Conservation (phyloP, 2,888 invertebrate species). For the Scaeva pyrastri region DNA sequence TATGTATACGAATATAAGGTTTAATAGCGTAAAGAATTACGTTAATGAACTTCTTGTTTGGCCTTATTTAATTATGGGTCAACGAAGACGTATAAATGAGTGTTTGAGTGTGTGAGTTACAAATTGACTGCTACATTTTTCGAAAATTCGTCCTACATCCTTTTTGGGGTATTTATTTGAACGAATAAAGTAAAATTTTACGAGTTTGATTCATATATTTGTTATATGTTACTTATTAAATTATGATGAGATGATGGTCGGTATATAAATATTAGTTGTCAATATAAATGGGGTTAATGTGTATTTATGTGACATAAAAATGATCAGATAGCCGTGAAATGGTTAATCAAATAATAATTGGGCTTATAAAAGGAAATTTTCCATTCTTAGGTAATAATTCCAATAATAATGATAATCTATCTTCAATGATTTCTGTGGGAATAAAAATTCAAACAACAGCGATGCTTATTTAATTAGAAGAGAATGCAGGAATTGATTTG, state of each 20-base stretch:
- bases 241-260: not conserved
- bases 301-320: not conserved
- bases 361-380: not conserved
- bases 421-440: no score
- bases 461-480: no score
- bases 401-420: no score
- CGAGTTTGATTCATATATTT: constrained; percentile 21
- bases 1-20: constrained; percentile 39
- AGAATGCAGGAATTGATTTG: no score
- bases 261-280: not conserved
- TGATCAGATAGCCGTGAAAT: no score
- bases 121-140: constrained; percentile 52
- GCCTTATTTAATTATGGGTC: constrained; percentile 51
- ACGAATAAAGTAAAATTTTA: constrained; percentile 1
- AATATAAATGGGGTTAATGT: not conserved
- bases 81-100: not conserved
- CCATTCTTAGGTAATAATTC: no score
- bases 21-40: constrained; percentile 64
- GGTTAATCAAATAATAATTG: no score
- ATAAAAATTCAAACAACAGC: no score
- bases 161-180: constrained; percentile 16
- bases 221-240: not conserved
- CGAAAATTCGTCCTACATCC: not conserved
- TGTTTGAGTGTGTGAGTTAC: constrained; percentile 33
- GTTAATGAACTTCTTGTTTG: constrained; percentile 51